Base-by-base conservation (phyloP, 2,888 invertebrate species). In the Tenthredo scrophulariae region DNA sequence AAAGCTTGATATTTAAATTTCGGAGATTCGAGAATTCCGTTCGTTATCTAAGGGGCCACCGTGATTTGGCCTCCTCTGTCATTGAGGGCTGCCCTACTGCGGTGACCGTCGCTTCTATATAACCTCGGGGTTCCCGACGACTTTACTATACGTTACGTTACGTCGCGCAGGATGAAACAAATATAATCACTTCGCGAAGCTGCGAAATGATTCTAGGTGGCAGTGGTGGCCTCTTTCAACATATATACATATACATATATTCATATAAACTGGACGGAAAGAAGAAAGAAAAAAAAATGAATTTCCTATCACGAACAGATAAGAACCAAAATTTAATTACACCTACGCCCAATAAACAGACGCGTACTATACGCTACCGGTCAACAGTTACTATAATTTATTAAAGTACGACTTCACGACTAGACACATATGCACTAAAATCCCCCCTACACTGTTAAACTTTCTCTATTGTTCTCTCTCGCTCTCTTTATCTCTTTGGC, bases 41-140 rank as follows among this genome's bases (percentile, higher is more conserved):
- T 46, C 54, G 77, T 77, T 54, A 54, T 46, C n/a, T 46, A 29
- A 46, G 37, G 82, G 65, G 82, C 67, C 67, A 43, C 43, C 26
- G 67, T 33, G 82, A 67, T 67, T 83, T 67, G 82, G 82, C 82
- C 82, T 83, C 82, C 82, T 83, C 82, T 37, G 67, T 83, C 82
- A 83, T 83, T 50, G 82, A 83, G 82, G 82, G 67, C 43, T 67
- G 82, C 82, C 82, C 82, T 65, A 67, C 82, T 83, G 67, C 67
- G 82, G 82, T 83, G 67, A n/a, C 43, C 46, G 67, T 67, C 82
- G 67, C 67, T 43, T 67, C 43, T 46, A 40, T 67, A 67, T 46
- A 80, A 80, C 80, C 62, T 22, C 62, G 62, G 43, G 80, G 62
- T 58, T 43, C n/a, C 22, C 40, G 43, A 18, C 79, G 79, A 40